Base-by-base conservation (phyloP, 2,888 invertebrate species). In the Drosophila borealis region DNA sequence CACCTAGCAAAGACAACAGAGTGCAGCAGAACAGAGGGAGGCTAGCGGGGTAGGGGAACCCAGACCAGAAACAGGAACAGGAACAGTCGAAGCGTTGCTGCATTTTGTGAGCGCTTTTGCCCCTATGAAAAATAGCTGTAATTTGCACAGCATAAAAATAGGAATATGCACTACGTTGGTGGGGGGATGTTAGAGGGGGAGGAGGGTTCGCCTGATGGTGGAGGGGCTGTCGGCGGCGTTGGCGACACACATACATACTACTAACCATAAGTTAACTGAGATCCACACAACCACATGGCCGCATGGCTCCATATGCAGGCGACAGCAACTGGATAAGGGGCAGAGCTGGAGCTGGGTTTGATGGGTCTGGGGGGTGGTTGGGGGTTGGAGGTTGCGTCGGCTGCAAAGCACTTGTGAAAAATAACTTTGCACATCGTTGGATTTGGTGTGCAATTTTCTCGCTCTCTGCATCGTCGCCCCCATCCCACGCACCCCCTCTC, bases 101-200 rank as follows among this genome's bases (percentile, higher is more conserved):
- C 70, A 75, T 74, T 76, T 84, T 80, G 76, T 67, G 48, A 81
- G 74, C 85, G 85, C 85, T 86, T 76, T 81, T 79, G 79, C 76
- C 74, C 76, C 87, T 86, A 88, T 86, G 85, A 86, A 86, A 86
- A 86, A 86, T 86, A 81, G 87, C 85, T 88, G 85, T 86, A 88
- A 86, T 88, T 86, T 86, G 89, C 85, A 85, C 78, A 88, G 81
- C 84, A 86, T 88, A 88, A 86, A 85, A 86, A 86, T 88, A 72
- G 84, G 77, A 83, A 80, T 65, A 76, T 72, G 67, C 70, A 62
- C 65, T 48, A 6, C 25, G 6, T 9, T 1, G 48, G 8, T 13
- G 25, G 19, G 9, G 33, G 37, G 41, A 21, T 37, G 33, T 10
- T 29, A 8, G 29, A 29, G 25, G 4, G 25, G 4, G 13, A 17